phyloP scores from a whole-genome alignment of 2,113 vertebrate genomes.

The Hippocampus guttulatus region DNA sequence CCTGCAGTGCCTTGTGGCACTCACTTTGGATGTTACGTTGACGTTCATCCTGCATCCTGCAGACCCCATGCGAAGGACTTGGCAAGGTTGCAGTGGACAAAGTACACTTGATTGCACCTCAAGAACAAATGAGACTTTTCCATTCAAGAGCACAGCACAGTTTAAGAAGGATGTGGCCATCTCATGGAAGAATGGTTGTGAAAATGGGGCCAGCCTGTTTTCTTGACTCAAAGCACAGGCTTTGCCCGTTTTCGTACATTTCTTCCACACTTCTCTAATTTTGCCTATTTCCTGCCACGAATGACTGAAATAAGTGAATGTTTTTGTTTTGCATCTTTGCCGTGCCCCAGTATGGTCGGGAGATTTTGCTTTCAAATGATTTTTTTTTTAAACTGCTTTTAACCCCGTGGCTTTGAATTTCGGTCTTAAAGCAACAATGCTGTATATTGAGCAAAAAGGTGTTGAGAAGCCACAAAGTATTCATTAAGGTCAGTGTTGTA shows the following conservation, averaged over 20 bases:
- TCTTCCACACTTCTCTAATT: slow-evolving; percentile 9
- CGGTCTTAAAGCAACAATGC: slow-evolving; percentile 34
- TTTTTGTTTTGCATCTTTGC: slow-evolving; percentile 49
- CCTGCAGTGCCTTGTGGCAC: slow-evolving; percentile 73
- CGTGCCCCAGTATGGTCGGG: slow-evolving; percentile 55
- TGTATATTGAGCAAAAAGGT: slow-evolving; percentile 35
- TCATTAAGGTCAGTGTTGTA: slow-evolving; percentile 56
- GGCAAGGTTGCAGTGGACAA: neutral
- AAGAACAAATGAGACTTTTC: slow-evolving; percentile 24
- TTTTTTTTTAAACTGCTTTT: slow-evolving; percentile 11
- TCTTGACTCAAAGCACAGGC: slow-evolving; percentile 45
- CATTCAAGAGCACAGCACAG: slow-evolving; percentile 31
- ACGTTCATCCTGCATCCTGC: slow-evolving; percentile 20
- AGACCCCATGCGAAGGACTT: slow-evolving; percentile 21
- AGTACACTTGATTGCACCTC: slow-evolving; percentile 8
- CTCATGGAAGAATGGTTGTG: slow-evolving; percentile 23
- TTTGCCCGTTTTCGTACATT: slow-evolving; percentile 37
- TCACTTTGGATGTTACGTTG: slow-evolving; percentile 46
- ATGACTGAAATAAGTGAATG: slow-evolving; percentile 46
- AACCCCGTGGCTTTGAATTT: slow-evolving; percentile 24
- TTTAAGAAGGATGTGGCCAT: slow-evolving; percentile 12
- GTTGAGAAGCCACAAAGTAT: slow-evolving; percentile 52
- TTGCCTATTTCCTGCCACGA: slow-evolving; percentile 32
- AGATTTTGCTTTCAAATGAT: slow-evolving; percentile 21
- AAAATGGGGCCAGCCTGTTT: slow-evolving; percentile 25